Conservation (phyloP, 2,888 invertebrate genomes). For the Drosophila yooni region DNA sequence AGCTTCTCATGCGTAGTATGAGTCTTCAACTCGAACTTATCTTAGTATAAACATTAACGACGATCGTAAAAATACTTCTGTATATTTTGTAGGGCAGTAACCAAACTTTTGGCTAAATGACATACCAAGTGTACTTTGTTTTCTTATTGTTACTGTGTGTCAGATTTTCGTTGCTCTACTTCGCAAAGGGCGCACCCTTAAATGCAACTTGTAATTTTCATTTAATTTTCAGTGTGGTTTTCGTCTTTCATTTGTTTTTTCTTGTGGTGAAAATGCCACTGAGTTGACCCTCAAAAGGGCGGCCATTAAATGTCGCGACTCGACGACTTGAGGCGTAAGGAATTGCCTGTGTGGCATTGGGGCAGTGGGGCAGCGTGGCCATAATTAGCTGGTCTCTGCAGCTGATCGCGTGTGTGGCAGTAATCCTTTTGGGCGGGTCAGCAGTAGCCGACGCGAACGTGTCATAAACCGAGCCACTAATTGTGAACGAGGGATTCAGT, state of each 20-base stretch:
- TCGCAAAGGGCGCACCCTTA: constrained; percentile 48
- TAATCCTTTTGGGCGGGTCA: constrained; percentile 68
- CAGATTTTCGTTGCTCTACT: constrained; percentile 37
- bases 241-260: constrained; percentile 29
- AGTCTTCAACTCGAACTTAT: neutral
- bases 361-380: constrained; percentile 19
- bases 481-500: constrained; percentile 21
- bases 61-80: neutral
- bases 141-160: constrained; percentile 29
- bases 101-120: neutral
- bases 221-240: constrained; percentile 73
- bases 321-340: constrained; percentile 47
- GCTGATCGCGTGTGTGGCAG: constrained; percentile 69
- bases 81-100: constrained; percentile 12
- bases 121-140: constrained; percentile 13
- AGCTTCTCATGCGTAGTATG: neutral
- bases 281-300: constrained; percentile 72
- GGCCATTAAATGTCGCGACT: constrained; percentile 74
- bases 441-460: constrained; percentile 52
- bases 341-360: constrained; percentile 43
- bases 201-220: constrained; percentile 73
- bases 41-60: neutral
- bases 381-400: constrained; percentile 67
- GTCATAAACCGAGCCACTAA: constrained; percentile 64
- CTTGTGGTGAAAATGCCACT: constrained; percentile 52